phyloP scores from a whole-genome alignment of 2,113 vertebrate genomes.

The Semnornis frantzii region DNA sequence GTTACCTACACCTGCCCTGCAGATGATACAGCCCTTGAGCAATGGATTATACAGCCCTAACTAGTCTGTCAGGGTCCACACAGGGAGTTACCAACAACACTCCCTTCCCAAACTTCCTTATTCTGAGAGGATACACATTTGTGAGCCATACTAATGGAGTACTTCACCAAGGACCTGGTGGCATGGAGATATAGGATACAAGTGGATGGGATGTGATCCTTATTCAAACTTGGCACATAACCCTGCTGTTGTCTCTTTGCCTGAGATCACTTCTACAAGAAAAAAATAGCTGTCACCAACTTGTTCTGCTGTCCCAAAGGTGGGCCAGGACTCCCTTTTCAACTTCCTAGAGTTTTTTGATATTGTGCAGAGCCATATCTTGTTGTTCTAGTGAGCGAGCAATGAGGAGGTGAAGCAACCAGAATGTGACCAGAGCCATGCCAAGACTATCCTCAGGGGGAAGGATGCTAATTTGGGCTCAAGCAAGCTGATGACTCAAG shows the following conservation, averaged over 20 bases:
- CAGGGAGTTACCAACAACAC: not conserved
- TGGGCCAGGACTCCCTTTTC: not conserved
- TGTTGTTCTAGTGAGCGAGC: not conserved
- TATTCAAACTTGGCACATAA: not conserved
- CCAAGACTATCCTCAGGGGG: not conserved
- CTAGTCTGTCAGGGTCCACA: not conserved
- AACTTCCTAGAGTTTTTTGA: not conserved
- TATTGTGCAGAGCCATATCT: not conserved
- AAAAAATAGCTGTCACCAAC: not conserved
- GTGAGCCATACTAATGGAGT: not conserved
- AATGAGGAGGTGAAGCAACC: not conserved
- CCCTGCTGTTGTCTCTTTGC: not conserved
- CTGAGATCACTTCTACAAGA: not conserved
- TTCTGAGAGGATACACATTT: not conserved
- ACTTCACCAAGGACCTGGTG: not conserved
- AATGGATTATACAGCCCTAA: not conserved
- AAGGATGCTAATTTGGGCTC: not conserved
- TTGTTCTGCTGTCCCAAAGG: not conserved
- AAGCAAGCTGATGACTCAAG: not conserved
- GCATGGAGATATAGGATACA: not conserved
- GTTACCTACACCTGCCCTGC: not conserved
- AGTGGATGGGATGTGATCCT: not conserved
- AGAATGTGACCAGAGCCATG: not conserved
- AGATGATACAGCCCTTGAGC: not conserved
- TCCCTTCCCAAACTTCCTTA: not conserved